These are phyloP conservation scores for Nymphalis polychloros DNA, from an alignment of 2,888 invertebrate species.

Conservation along the genomic window DNA sequence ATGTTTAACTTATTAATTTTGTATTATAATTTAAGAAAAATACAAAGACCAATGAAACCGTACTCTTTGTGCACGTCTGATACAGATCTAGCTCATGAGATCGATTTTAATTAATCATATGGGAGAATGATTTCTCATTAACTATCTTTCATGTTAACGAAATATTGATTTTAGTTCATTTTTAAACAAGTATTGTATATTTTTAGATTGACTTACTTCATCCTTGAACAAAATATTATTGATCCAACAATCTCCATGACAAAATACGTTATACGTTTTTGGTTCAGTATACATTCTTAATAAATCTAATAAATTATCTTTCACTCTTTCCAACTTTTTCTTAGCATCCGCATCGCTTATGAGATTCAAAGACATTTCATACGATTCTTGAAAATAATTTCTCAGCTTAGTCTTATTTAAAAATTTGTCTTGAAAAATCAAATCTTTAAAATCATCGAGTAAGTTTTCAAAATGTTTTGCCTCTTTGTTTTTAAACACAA, in stretches of 20 bases:
- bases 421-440: conserved; percentile 62
- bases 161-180: no score
- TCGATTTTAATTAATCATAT: no score
- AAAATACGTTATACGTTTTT: conserved; percentile 58
- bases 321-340: conserved; percentile 51
- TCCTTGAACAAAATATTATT: conserved; percentile 64
- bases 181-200: no score
- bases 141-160: no score
- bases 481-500: conserved; percentile 53
- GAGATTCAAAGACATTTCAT: conserved; percentile 57
- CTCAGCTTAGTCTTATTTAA: conserved; percentile 62
- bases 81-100: no score
- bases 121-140: no score
- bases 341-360: conserved; percentile 52
- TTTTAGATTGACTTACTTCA: conserved; percentile 47
- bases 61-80: no score
- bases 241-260: conserved; percentile 73
- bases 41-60: no score
- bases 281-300: conserved; percentile 57
- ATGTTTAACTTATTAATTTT: no score
- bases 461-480: conserved; percentile 46
- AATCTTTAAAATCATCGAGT: conserved; percentile 55
- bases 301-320: conserved; percentile 53
- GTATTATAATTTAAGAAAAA: no score
- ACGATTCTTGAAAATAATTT: conserved; percentile 64